Conservation (phyloP, 2,797 vertebrate species). For the Myotis planiceps region DNA sequence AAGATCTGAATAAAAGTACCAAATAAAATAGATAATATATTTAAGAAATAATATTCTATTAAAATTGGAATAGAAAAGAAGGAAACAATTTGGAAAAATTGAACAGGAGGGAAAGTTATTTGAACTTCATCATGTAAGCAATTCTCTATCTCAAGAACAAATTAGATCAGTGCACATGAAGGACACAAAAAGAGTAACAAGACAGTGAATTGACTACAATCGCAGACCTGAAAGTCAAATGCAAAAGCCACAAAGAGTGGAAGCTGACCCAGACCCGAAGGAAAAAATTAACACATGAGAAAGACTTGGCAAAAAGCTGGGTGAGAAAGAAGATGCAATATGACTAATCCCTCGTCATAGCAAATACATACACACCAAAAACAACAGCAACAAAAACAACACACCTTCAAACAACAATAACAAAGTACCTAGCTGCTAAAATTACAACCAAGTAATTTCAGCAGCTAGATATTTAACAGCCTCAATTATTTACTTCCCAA, state of each 20-base stretch:
- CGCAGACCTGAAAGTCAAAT: slow-evolving; percentile 18
- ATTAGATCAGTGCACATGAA: not conserved
- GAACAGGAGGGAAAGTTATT: not conserved
- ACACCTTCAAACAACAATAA: not conserved
- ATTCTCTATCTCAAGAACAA: slow-evolving; percentile 1
- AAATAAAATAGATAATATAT: not conserved
- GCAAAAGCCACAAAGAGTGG: slow-evolving; percentile 7
- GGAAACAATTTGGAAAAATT: not conserved
- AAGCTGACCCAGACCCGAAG: not conserved
- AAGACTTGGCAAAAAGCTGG: not conserved
- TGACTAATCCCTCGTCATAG: not conserved
- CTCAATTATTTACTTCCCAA: not conserved
- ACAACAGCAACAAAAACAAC: not conserved
- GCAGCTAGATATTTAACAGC: not conserved
- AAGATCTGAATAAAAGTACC: not conserved
- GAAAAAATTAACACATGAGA: slow-evolving; percentile 24
- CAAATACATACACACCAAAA: not conserved
- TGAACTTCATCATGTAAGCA: slow-evolving; percentile 23
- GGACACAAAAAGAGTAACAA: slow-evolving; percentile 24
- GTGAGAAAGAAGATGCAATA: not conserved
- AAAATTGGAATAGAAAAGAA: slow-evolving; percentile 9
- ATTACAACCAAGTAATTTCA: not conserved
- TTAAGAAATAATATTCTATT: not conserved
- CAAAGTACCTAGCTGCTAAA: slow-evolving; percentile 4
- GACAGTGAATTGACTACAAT: not conserved